Evolutionary conservation across 2,888 invertebrate genomes (phyloP).

Genomic region (Nemurella pictetii): DNA sequence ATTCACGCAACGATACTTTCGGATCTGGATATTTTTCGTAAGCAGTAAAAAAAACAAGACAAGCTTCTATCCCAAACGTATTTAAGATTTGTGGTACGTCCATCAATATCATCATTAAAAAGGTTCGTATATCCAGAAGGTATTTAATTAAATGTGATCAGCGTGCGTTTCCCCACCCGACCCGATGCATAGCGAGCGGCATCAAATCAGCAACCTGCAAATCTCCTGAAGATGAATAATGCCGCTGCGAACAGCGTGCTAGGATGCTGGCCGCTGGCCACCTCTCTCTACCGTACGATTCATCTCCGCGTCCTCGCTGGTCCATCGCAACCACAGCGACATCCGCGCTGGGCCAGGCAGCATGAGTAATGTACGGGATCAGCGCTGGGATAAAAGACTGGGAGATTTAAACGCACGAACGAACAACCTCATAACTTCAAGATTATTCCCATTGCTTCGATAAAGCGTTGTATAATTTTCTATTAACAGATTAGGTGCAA

Average conservation of each 20-base stretch:
- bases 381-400: not conserved
- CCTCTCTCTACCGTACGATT: too few relatives aligned
- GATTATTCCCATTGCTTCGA: not conserved
- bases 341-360: too few relatives aligned
- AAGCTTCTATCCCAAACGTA: not conserved
- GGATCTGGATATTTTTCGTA: not conserved
- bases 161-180: not conserved
- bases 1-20: not conserved
- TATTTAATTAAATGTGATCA: not conserved
- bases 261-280: too few relatives aligned
- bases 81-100: not conserved
- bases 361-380: not conserved
- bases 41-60: too few relatives aligned
- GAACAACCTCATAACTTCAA: not conserved
- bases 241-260: too few relatives aligned
- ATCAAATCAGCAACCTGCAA: too few relatives aligned
- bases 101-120: not conserved
- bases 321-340: too few relatives aligned
- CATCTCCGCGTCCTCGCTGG: too few relatives aligned
- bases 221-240: too few relatives aligned
- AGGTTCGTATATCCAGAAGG: not conserved
- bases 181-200: too few relatives aligned
- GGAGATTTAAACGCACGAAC: not conserved
- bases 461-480: constrained; percentile 3
- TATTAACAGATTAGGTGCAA: constrained; percentile 14